A percentile compares a stretch with the other conserved stretches of the same genome.
These are phyloP conservation scores for Aplysina aerophoba DNA, from an alignment of 37 sponge, comb jelly and placozoan species.

Conservation along the genomic window DNA sequence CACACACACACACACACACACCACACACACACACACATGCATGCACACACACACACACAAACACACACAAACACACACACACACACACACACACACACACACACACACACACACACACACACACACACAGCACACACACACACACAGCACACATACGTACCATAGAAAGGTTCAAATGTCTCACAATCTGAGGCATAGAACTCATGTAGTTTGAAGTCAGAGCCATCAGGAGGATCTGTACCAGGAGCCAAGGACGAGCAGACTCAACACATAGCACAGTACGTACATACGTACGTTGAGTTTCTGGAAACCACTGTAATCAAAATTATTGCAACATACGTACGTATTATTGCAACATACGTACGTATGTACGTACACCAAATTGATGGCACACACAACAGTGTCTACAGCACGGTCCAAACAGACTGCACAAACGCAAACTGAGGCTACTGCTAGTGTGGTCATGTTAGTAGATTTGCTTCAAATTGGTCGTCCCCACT, in stretches of 20 bases:
- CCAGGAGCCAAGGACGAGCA: neutral
- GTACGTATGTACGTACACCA: too few species aligned
- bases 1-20: slow-evolving; percentile 1
- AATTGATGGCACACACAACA: too few species aligned
- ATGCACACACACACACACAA: neutral
- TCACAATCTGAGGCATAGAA: slow-evolving; percentile 89
- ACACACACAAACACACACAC: slow-evolving; percentile 1
- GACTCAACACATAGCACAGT: neutral
- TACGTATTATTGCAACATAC: too few species aligned
- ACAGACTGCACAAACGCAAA: too few species aligned
- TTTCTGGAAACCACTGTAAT: too few species aligned
- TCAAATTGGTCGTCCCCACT: too few species aligned
- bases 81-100: neutral
- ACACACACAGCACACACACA: neutral
- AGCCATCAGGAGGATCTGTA: slow-evolving; percentile 66
- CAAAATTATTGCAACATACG: too few species aligned
- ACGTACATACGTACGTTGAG: too few species aligned
- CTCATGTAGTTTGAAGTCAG: slow-evolving; percentile 93
- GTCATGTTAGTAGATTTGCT: too few species aligned
- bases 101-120: neutral
- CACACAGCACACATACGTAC: slow-evolving; percentile 50
- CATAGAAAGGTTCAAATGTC: slow-evolving; percentile 98
- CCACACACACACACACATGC: neutral
- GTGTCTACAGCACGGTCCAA: too few species aligned
- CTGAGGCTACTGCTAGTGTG: too few species aligned